A percentile compares a stretch with the other conserved stretches of the same genome.
Evolutionary conservation across 1,140 invertebrate genomes (phyloP).

Genomic region (Stegodyphus mimosarum): DNA sequence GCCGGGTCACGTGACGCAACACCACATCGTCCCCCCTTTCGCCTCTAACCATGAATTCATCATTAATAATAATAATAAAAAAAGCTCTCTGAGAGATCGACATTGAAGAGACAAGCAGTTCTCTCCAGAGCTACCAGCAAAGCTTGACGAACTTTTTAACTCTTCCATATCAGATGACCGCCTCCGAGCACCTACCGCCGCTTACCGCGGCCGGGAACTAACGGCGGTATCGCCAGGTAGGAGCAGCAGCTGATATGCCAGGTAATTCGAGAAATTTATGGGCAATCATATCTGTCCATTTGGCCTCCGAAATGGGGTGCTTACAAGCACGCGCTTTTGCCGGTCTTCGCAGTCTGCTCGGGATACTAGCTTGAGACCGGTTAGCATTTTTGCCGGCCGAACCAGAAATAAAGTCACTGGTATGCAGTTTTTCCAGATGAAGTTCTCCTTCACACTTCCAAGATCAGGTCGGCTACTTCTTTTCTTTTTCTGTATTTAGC

Average conservation of each 20-base stretch:
- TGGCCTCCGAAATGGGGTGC: slow-evolving; percentile 29
- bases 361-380: background rate
- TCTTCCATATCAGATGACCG: slow-evolving; percentile 6
- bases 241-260: slow-evolving; percentile 57
- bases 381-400: background rate
- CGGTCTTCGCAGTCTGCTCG: background rate
- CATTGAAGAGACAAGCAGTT: slow-evolving; percentile 35
- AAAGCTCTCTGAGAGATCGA: slow-evolving; percentile 47
- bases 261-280: slow-evolving; percentile 61
- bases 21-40: slow-evolving; percentile 34
- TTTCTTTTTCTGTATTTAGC: background rate
- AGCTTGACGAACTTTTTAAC: slow-evolving; percentile 13
- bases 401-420: background rate
- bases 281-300: slow-evolving; percentile 56
- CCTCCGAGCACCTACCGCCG: slow-evolving; percentile 21
- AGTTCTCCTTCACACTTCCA: slow-evolving; percentile 8
- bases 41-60: slow-evolving; percentile 40
- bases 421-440: slow-evolving; percentile 39
- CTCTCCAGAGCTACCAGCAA: slow-evolving; percentile 17
- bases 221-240: slow-evolving; percentile 20
- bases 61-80: slow-evolving; percentile 54
- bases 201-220: slow-evolving; percentile 12
- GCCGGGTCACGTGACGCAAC: slow-evolving; percentile 42
- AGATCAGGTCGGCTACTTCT: slow-evolving; percentile 14
- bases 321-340: slow-evolving; percentile 27